A percentile compares a stretch with the other conserved stretches of the same genome.
Evolutionary conservation across 2,888 invertebrate genomes (phyloP).

Genomic region (Tetramorium bicarinatum): DNA sequence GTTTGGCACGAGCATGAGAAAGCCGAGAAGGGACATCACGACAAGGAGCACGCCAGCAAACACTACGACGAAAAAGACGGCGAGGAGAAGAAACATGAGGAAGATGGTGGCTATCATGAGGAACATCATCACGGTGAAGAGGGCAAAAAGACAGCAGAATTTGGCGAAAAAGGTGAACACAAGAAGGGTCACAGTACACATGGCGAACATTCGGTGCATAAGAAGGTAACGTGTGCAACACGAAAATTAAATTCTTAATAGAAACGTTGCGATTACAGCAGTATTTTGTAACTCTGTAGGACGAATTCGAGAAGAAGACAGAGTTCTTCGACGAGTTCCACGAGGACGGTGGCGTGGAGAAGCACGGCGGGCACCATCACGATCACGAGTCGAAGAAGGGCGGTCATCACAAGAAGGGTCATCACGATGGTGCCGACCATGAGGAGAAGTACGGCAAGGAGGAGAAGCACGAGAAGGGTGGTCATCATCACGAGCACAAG

Average conservation of each 20-base stretch:
- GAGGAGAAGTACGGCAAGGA: conserved; percentile 88
- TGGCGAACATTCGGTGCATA: conserved; percentile 86
- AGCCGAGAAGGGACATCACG: conserved; percentile 90
- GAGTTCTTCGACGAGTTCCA: conserved; percentile 93
- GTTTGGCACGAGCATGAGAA: conserved; percentile 89
- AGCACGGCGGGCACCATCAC: conserved; percentile 89
- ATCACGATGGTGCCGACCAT: conserved; percentile 87
- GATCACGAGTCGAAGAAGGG: conserved; percentile 88
- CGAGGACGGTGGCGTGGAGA: conserved; percentile 90
- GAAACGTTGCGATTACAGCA: background rate
- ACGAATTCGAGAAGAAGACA: conserved; percentile 92
- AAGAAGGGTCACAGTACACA: conserved; percentile 87
- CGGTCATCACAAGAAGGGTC: conserved; percentile 88
- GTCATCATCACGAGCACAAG: conserved; percentile 87
- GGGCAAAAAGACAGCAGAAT: conserved; percentile 85
- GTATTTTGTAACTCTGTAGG: conserved; percentile 80
- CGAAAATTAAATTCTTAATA: conserved; percentile 1
- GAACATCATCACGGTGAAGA: conserved; percentile 90
- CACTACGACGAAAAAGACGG: conserved; percentile 90
- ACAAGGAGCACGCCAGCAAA: conserved; percentile 90
- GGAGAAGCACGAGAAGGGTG: conserved; percentile 88
- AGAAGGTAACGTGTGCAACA: conserved; percentile 80
- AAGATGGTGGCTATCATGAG: conserved; percentile 90
- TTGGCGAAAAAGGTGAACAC: conserved; percentile 85
- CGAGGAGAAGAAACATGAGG: conserved; percentile 89